Percentiles rank a stretch among this genome's conserved stretches.
These are phyloP conservation scores for Saccostrea glomerata DNA, from an alignment of 1,140 invertebrate genomes.

Conservation along the genomic window DNA sequence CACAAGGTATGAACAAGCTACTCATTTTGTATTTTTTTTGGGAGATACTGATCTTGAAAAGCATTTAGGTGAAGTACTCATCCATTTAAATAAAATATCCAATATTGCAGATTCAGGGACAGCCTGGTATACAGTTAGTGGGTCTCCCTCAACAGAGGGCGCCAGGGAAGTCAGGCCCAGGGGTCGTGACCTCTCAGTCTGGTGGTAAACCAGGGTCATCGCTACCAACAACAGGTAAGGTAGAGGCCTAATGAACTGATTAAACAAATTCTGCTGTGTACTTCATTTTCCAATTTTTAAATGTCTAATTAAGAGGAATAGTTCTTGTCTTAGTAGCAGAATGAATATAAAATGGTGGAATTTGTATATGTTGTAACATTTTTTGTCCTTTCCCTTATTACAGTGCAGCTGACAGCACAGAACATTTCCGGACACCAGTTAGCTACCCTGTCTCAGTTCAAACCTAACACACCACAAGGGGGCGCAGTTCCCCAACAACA, in stretches of 20 bases:
- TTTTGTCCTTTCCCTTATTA: neutral
- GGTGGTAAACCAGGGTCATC: constrained; percentile 49
- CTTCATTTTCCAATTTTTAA: too few relatives aligned
- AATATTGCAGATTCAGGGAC: constrained; percentile 80
- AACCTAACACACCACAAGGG: constrained; percentile 53
- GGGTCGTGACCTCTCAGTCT: constrained; percentile 51
- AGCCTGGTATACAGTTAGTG: constrained; percentile 67
- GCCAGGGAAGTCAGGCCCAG: constrained; percentile 56
- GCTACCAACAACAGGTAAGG: constrained; percentile 58
- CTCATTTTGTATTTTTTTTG: too few relatives aligned
- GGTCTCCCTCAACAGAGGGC: constrained; percentile 63
- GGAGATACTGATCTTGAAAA: too few relatives aligned
- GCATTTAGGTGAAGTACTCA: too few relatives aligned
- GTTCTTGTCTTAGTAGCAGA: too few relatives aligned
- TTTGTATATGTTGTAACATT: neutral
- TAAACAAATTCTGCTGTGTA: too few relatives aligned
- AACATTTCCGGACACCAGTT: constrained; percentile 55
- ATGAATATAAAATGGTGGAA: too few relatives aligned
- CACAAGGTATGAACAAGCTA: too few relatives aligned
- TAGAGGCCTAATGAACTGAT: too few relatives aligned
- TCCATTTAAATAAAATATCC: neutral
- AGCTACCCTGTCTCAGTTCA: constrained; percentile 64
- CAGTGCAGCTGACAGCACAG: constrained; percentile 53
- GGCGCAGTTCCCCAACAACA: constrained; percentile 77
- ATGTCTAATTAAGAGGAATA: too few relatives aligned